Base-by-base conservation (phyloP, 1,140 invertebrate genomes). In the Globodera ellingtonae region DNA sequence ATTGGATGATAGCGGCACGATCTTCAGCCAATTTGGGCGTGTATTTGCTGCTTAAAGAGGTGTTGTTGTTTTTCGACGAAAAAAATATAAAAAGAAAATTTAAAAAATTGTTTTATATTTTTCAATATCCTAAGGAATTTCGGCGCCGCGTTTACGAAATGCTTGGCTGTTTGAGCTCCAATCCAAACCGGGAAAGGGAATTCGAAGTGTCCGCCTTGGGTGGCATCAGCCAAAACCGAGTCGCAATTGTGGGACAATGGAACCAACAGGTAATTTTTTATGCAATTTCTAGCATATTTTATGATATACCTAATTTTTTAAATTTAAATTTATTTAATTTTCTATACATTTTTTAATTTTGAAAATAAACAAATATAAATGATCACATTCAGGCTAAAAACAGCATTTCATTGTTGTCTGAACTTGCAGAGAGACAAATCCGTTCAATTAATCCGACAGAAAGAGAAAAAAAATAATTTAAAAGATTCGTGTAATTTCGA, bases 1-100 rank as follows among this genome's bases (percentile, higher is more conserved):
- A 69, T 46, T 80, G 72, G 80, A 66, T 81, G 67, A 79, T 79
- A 6, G 82, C 82, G 18, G 56, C 82, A n/a, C 82, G 84, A 56
- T 84, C 50, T 35, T 83, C 82, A 18, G 24, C 84, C 9, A 83
- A 83, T 66, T 59, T 83, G 8, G 78, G 78, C 72, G 59, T 83
- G 5, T 83, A 84, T 62, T 71, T 84, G 35, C 44, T 69, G 0
- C 52, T 83, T 8, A 83, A 82, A 44, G 74, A 75, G 21, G 79
- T 62, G 52, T 15, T 52, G 8, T 52, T 52, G 52, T 52, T 52
- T 15, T 10, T 52, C 24, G 24, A 24, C 24, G 24, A 24, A 24
- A 24, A 24, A 24, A 24, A 24, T 24, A 24, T 24, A 24, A 24
- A 24, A 24, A 24, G 24, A 24, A 24, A 24, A 24, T 24, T 24